Conservation (phyloP, 2,888 invertebrate species). For the Lithophane leautieri region DNA sequence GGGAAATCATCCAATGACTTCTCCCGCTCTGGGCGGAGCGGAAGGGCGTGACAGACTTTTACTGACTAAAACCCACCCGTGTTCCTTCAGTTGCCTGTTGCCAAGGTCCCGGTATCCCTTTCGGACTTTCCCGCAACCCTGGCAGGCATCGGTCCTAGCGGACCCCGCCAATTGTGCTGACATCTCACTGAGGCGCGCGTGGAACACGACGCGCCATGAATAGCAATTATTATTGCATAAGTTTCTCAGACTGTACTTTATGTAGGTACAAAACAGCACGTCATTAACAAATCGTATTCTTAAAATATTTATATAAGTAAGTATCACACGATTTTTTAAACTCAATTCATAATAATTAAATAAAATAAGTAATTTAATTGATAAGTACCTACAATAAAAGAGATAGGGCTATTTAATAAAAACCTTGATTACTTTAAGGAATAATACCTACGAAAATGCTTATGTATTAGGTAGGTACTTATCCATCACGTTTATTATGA, state of each 20-base stretch:
- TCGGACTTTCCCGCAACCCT: no score
- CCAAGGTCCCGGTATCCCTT: no score
- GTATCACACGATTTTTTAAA: not conserved
- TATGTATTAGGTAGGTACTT: not conserved
- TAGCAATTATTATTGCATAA: not conserved
- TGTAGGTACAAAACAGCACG: not conserved
- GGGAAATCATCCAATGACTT: no score
- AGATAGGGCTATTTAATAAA: not conserved
- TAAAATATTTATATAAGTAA: not conserved
- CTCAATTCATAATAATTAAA: not conserved
- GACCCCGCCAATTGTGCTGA: no score
- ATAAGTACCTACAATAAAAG: not conserved
- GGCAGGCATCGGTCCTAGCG: no score
- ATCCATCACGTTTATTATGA: not conserved
- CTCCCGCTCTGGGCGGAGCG: no score
- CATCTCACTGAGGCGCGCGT: no score
- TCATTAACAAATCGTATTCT: not conserved
- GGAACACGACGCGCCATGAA: no score
- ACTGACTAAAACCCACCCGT: no score
- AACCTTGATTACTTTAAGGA: not conserved
- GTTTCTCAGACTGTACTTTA: not conserved
- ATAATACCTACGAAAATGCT: not conserved
- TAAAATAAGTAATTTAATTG: not conserved
- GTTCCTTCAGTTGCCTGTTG: no score
- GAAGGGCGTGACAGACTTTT: no score